A percentile compares a stretch with the other conserved stretches of the same genome.
phyloP scores from a whole-genome alignment of 2,113 vertebrate genomes.

The Procavia capensis region DNA sequence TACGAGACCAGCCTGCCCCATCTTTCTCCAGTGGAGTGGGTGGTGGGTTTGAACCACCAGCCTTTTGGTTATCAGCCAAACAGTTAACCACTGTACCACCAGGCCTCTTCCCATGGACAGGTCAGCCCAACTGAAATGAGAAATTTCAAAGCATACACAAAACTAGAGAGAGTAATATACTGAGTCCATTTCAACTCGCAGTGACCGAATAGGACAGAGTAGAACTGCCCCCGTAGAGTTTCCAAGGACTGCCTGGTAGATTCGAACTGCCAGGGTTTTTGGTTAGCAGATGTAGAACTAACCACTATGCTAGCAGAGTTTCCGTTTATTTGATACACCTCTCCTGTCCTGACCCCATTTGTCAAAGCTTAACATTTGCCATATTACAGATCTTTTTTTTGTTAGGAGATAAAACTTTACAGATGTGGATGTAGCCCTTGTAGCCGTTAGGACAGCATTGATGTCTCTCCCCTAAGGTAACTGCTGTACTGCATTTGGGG shows the following conservation, averaged over 20 bases:
- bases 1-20: neutral
- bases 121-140: neutral
- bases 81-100: neutral
- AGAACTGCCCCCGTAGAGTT: no score
- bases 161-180: neutral
- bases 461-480: neutral
- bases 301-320: no score
- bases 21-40: neutral
- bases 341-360: neutral
- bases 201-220: no score
- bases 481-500: neutral
- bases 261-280: no score
- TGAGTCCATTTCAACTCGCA: no score
- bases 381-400: neutral
- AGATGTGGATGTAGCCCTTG: neutral
- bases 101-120: neutral
- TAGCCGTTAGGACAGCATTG: neutral
- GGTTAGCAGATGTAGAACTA: no score
- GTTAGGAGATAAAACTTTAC: neutral
- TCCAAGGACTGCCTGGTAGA: no score
- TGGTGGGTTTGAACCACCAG: neutral
- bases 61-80: neutral
- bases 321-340: neutral
- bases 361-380: constrained; percentile 30
- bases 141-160: neutral